phyloP scores from a whole-genome alignment of 2,888 invertebrate species.

The Melinaea marsaeus region DNA sequence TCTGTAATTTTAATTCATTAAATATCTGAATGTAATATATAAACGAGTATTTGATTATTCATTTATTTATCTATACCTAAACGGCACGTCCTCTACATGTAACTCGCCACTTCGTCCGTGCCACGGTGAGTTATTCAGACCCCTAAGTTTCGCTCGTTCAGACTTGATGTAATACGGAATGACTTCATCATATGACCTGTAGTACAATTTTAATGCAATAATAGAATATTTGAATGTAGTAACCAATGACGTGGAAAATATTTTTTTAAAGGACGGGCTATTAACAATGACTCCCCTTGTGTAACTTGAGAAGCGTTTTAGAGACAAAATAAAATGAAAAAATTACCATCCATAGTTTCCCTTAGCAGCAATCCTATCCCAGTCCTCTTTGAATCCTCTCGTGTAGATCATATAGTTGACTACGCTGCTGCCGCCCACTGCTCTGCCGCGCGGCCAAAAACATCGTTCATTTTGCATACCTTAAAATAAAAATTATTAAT shows the following conservation, averaged over 20 bases:
- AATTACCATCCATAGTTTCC: slow-evolving; percentile 83
- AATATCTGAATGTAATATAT: not conserved
- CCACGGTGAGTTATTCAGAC: slow-evolving; percentile 69
- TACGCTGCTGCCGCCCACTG: slow-evolving; percentile 72
- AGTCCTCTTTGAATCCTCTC: slow-evolving; percentile 81
- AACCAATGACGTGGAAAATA: too few relatives aligned
- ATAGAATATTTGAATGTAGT: not conserved
- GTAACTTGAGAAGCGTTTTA: too few relatives aligned
- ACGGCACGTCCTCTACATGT: slow-evolving; percentile 79
- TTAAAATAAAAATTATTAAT: slow-evolving; percentile 33
- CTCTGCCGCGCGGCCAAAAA: slow-evolving; percentile 72
- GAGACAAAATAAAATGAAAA: slow-evolving; percentile 2
- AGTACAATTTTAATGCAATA: too few relatives aligned
- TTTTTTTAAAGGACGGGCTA: too few relatives aligned
- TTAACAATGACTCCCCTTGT: too few relatives aligned
- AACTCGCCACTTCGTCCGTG: slow-evolving; percentile 80
- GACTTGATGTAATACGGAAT: slow-evolving; percentile 80
- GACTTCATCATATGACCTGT: slow-evolving; percentile 79
- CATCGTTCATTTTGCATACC: slow-evolving; percentile 63
- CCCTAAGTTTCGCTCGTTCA: slow-evolving; percentile 72
- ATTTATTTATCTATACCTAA: slow-evolving; percentile 51
- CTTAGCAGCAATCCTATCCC: slow-evolving; percentile 79
- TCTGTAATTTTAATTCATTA: slow-evolving; percentile 42
- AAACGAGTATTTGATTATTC: not conserved
- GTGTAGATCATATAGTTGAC: slow-evolving; percentile 81